Evolutionary conservation across 2,888 invertebrate species (phyloP).

Genomic region (Nudaria mundana): DNA sequence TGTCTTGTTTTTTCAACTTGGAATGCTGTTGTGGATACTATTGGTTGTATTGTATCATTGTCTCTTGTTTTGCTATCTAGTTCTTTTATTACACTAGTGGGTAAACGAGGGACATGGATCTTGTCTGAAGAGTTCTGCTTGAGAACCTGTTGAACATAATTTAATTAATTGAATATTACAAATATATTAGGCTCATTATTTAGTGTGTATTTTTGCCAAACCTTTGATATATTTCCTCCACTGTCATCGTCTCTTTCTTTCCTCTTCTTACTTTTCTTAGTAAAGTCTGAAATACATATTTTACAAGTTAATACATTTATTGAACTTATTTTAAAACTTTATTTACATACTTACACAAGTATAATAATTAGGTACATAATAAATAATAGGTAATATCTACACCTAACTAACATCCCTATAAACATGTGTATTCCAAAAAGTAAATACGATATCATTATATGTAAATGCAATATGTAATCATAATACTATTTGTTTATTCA

Average conservation of each 20-base stretch:
- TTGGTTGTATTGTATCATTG: conserved; percentile 31
- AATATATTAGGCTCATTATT: not conserved
- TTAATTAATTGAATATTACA: not conserved
- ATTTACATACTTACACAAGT: no score
- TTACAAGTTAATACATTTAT: no score
- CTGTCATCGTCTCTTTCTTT: conserved; percentile 58
- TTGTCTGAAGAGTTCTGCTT: conserved; percentile 54
- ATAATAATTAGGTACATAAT: no score
- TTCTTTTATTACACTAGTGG: conserved; percentile 50
- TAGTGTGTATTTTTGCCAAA: conserved; percentile 18
- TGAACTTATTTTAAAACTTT: no score
- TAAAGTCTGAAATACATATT: conserved; percentile 19
- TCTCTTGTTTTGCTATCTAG: conserved; percentile 53
- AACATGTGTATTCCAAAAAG: no score
- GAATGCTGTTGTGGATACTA: conserved; percentile 61
- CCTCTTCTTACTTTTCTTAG: conserved; percentile 51
- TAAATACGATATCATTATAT: no score
- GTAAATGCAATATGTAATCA: no score
- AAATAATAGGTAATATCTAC: no score
- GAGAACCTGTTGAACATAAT: conserved; percentile 38
- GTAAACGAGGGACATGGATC: conserved; percentile 55
- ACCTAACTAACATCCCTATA: no score
- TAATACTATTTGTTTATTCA: no score
- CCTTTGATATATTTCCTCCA: conserved; percentile 44
- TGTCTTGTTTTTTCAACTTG: conserved; percentile 51